These are phyloP conservation scores for Artibeus lituratus DNA, from an alignment of 2,797 vertebrate species.

Conservation along the genomic window DNA sequence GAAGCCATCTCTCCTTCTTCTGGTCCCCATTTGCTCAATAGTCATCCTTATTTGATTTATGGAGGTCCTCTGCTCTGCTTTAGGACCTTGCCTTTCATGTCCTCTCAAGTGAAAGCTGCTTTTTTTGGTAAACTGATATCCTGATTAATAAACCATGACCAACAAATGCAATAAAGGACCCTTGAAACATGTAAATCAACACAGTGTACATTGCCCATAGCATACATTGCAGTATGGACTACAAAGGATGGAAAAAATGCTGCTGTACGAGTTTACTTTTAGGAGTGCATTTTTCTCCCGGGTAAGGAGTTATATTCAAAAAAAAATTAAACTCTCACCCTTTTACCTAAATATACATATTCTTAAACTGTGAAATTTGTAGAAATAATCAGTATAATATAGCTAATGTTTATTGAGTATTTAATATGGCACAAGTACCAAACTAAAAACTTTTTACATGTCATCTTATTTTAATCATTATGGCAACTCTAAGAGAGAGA, in stretches of 20 bases:
- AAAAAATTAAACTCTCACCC: neutral
- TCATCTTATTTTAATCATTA: neutral
- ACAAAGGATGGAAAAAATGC: neutral
- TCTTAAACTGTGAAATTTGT: neutral
- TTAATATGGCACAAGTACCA: neutral
- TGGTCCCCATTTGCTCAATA: neutral
- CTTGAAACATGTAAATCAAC: neutral
- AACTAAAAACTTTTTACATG: neutral
- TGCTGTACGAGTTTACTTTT: neutral
- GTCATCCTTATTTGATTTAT: conserved; percentile 6
- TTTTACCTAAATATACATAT: neutral
- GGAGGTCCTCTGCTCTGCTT: neutral
- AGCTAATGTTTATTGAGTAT: neutral
- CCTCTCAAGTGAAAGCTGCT: conserved; percentile 27
- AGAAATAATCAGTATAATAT: neutral
- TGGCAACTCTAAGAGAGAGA: neutral
- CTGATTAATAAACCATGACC: neutral
- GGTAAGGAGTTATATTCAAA: neutral
- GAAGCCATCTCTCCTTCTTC: neutral
- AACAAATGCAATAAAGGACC: neutral
- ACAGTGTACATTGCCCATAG: neutral
- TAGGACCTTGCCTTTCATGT: neutral
- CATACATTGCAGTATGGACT: neutral
- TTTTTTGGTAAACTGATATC: conserved; percentile 7
- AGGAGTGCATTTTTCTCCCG: neutral